phyloP scores from a whole-genome alignment of 2,113 vertebrate genomes.

The Corydoras maculifer region DNA sequence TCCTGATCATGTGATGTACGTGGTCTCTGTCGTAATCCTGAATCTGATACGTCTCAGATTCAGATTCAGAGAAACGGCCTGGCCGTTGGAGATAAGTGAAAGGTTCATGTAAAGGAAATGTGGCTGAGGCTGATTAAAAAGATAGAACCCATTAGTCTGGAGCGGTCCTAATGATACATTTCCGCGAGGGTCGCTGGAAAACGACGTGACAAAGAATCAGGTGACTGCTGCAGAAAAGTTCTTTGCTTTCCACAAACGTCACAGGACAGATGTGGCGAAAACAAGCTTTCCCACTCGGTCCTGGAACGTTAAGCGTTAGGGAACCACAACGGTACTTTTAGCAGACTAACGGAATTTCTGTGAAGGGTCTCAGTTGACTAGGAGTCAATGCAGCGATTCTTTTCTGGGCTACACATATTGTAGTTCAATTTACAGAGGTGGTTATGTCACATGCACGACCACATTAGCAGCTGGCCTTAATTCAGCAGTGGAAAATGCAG shows the following conservation, averaged over 20 bases:
- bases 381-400: conserved; percentile 48
- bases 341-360: conserved; percentile 43
- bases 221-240: conserved; percentile 45
- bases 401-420: conserved; percentile 32
- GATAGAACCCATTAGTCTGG: not conserved
- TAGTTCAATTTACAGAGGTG: conserved; percentile 29
- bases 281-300: conserved; percentile 16
- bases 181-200: not conserved
- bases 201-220: conserved; percentile 46
- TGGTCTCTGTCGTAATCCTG: too few relatives aligned
- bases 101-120: too few relatives aligned
- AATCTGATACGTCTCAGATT: too few relatives aligned
- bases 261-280: conserved; percentile 39
- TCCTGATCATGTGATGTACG: too few relatives aligned
- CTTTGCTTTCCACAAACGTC: conserved; percentile 26
- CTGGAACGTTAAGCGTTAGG: conserved; percentile 16
- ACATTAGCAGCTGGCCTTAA: conserved; percentile 34
- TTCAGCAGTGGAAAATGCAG: conserved; percentile 31
- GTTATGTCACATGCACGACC: conserved; percentile 41
- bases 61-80: too few relatives aligned
- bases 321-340: conserved; percentile 31
- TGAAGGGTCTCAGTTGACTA: conserved; percentile 21
- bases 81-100: too few relatives aligned
- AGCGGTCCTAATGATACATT: not conserved
- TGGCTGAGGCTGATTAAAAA: too few relatives aligned